Evolutionary conservation across 2,797 vertebrate genomes (phyloP).

Genomic region (Philypnodon macrostomus): DNA sequence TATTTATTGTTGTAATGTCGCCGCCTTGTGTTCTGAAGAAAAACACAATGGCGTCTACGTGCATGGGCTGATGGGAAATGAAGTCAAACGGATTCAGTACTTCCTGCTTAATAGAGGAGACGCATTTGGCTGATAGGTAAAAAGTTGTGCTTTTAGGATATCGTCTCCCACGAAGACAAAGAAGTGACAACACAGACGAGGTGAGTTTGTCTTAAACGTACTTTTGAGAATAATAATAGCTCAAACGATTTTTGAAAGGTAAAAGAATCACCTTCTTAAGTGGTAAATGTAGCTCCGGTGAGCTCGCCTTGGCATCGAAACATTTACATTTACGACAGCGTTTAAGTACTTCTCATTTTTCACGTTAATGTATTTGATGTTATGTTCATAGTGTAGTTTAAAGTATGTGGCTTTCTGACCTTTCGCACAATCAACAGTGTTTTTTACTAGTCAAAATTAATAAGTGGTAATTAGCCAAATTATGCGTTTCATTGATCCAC

Average conservation of each 20-base stretch:
- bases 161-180: not conserved
- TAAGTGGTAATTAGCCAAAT: not conserved
- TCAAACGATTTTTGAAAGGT: not conserved
- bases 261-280: slow-evolving; percentile 23
- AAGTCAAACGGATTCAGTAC: slow-evolving; percentile 48
- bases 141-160: slow-evolving; percentile 32
- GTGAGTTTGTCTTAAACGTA: slow-evolving; percentile 30
- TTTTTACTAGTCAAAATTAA: not conserved
- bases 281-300: slow-evolving; percentile 5
- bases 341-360: no score
- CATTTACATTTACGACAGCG: slow-evolving; percentile 3
- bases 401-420: no score
- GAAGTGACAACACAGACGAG: slow-evolving; percentile 5
- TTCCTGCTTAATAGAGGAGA: slow-evolving; percentile 58
- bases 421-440: not conserved
- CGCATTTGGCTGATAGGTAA: slow-evolving; percentile 16
- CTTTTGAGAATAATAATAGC: not conserved
- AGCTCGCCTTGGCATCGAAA: slow-evolving; percentile 17
- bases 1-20: slow-evolving; percentile 20
- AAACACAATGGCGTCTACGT: slow-evolving; percentile 8
- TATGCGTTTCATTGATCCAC: no score
- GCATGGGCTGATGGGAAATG: slow-evolving; percentile 48
- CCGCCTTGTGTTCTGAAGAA: slow-evolving; percentile 41
- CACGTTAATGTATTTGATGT: no score
- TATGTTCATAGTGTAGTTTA: no score